phyloP scores from a whole-genome alignment of 1,140 invertebrate species.

The Drosophila sechellia region DNA sequence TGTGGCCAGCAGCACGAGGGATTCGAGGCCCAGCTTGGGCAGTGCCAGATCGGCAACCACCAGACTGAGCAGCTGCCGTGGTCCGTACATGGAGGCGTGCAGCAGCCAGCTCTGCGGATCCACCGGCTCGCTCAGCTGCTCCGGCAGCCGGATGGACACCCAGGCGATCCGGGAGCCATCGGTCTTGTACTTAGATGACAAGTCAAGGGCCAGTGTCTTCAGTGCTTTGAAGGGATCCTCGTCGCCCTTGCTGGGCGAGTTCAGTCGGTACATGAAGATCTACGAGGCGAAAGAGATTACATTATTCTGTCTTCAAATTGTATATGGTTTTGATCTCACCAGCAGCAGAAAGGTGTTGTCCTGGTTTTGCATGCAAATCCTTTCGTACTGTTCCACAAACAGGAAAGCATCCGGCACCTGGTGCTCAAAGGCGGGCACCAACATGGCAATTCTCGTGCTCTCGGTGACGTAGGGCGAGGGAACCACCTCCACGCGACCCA shows the following conservation, averaged over 20 bases:
- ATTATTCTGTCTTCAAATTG: neutral
- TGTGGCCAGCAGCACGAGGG: conserved; percentile 88
- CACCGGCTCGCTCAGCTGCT: conserved; percentile 53
- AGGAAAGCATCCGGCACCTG: conserved; percentile 83
- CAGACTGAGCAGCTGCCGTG: conserved; percentile 86
- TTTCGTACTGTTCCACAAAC: conserved; percentile 90
- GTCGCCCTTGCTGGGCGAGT: conserved; percentile 87
- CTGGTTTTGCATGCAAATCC: conserved; percentile 89
- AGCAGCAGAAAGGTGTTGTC: conserved; percentile 92
- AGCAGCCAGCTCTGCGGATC: conserved; percentile 69
- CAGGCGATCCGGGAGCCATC: conserved; percentile 89
- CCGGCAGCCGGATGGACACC: conserved; percentile 88
- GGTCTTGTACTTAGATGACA: conserved; percentile 89
- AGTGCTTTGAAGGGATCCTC: conserved; percentile 88
- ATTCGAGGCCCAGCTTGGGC: conserved; percentile 89
- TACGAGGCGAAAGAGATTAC: conserved; percentile 67
- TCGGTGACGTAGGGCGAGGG: conserved; percentile 96
- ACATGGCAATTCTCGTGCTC: conserved; percentile 91
- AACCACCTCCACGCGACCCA: conserved; percentile 93
- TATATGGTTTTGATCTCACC: conserved; percentile 79
- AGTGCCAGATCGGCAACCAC: conserved; percentile 89
- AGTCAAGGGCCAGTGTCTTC: conserved; percentile 87
- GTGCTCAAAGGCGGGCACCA: conserved; percentile 87
- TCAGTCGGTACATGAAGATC: conserved; percentile 87
- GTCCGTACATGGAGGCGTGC: conserved; percentile 68